Conservation (phyloP, 2,888 invertebrate genomes). For the Ophion costatus region DNA sequence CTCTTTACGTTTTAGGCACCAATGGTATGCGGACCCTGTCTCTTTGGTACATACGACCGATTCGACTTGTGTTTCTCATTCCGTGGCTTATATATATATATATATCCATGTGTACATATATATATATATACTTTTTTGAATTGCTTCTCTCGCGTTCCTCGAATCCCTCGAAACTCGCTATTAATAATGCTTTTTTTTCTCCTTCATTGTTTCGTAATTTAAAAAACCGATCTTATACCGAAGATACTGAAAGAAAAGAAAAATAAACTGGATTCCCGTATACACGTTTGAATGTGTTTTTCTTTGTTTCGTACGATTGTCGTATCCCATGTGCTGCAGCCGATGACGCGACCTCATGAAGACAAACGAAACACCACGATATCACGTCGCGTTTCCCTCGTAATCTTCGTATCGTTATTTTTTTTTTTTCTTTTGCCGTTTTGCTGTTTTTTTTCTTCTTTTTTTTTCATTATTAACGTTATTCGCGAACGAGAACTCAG, state of each 20-base stretch:
- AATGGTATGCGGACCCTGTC: conserved; percentile 84
- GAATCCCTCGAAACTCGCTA: conserved; percentile 36
- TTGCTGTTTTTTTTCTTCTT: conserved; percentile 32
- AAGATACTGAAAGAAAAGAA: conserved; percentile 50
- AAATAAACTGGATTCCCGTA: conserved; percentile 48
- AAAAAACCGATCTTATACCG: conserved; percentile 48
- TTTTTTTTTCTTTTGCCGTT: conserved; percentile 1
- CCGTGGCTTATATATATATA: conserved; percentile 74
- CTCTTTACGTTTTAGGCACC: conserved; percentile 80
- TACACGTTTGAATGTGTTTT: conserved; percentile 47
- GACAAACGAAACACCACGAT: conserved; percentile 50
- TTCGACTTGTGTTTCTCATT: conserved; percentile 77
- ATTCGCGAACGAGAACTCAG: conserved; percentile 85
- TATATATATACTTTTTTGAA: conserved; percentile 11
- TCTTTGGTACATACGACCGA: conserved; percentile 84
- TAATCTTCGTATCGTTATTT: conserved; percentile 28
- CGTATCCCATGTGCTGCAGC: conserved; percentile 55
- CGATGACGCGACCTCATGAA: conserved; percentile 54
- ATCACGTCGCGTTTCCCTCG: conserved; percentile 29
- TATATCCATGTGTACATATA: conserved; percentile 31
- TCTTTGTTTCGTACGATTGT: conserved; percentile 33
- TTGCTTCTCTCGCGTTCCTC: conserved; percentile 28
- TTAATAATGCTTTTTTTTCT: conserved; percentile 13
- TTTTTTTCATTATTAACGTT: conserved; percentile 26
- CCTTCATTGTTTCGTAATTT: conserved; percentile 28